Percentiles rank a stretch among this genome's conserved stretches.
Evolutionary conservation across 2,797 vertebrate species (phyloP).

Genomic region (Fringilla coelebs): DNA sequence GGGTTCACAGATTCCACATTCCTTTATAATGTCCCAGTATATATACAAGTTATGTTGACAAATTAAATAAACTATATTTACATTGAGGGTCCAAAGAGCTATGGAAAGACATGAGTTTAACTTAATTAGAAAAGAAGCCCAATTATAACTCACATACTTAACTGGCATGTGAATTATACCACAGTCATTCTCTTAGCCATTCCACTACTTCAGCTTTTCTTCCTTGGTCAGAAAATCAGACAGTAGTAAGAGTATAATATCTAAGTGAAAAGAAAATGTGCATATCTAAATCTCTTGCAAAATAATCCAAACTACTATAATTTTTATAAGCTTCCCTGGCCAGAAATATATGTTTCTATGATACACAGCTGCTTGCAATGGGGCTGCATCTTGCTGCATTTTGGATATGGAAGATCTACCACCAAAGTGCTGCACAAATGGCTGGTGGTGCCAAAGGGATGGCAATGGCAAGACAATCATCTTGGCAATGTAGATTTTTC

Average conservation of each 20-base stretch:
- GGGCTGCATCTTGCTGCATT: neutral
- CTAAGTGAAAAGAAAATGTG: neutral
- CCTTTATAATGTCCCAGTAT: conserved; percentile 35
- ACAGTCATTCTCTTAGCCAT: neutral
- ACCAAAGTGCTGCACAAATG: neutral
- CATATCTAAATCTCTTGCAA: neutral
- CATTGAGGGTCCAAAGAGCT: conserved; percentile 23
- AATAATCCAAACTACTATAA: neutral
- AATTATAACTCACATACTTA: neutral
- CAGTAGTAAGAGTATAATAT: neutral
- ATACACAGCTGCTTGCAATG: neutral
- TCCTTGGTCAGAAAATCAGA: neutral
- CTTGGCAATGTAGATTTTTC: neutral
- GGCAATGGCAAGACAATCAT: neutral
- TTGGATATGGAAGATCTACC: neutral
- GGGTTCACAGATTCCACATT: conserved; percentile 6
- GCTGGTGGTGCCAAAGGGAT: neutral
- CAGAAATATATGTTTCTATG: neutral
- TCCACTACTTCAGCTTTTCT: neutral
- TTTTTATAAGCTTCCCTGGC: neutral
- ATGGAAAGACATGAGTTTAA: conserved; percentile 9
- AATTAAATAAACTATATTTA: conserved; percentile 52
- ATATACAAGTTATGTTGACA: conserved; percentile 41
- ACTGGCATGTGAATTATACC: neutral
- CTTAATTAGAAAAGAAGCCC: conserved; percentile 22